phyloP scores from a whole-genome alignment of 2,888 invertebrate genomes.

The Odiellus spinosus region DNA sequence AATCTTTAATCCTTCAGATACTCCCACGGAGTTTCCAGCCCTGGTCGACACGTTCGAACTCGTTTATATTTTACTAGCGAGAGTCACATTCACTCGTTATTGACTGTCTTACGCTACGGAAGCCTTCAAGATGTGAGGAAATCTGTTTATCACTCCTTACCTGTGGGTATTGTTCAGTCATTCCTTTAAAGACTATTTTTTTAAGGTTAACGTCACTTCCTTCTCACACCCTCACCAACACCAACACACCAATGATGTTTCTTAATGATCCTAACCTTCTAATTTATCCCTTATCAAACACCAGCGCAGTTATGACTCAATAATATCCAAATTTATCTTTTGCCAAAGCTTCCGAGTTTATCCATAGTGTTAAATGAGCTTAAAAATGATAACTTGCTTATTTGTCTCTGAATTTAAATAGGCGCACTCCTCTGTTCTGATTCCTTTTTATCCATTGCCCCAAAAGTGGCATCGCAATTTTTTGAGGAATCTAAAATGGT shows the following conservation, averaged over 20 bases:
- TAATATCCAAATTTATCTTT: too few species aligned
- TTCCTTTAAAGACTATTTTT: neutral
- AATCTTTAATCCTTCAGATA: constrained; percentile 45
- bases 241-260: too few species aligned
- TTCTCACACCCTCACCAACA: neutral
- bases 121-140: constrained; percentile 62
- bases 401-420: too few species aligned
- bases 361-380: too few species aligned
- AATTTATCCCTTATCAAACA: neutral
- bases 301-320: too few species aligned
- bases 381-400: too few species aligned
- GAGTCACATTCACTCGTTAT: constrained; percentile 93
- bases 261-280: neutral
- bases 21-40: constrained; percentile 94
- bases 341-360: too few species aligned
- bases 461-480: neutral
- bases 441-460: neutral
- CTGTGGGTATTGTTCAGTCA: too few species aligned
- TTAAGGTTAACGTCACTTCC: neutral
- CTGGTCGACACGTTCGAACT: constrained; percentile 92
- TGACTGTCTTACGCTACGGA: constrained; percentile 86
- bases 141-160: neutral
- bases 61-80: constrained; percentile 99
- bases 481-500: neutral
- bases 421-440: neutral